Conservation (phyloP, 2,888 invertebrate genomes). For the Quadriops clusia region DNA sequence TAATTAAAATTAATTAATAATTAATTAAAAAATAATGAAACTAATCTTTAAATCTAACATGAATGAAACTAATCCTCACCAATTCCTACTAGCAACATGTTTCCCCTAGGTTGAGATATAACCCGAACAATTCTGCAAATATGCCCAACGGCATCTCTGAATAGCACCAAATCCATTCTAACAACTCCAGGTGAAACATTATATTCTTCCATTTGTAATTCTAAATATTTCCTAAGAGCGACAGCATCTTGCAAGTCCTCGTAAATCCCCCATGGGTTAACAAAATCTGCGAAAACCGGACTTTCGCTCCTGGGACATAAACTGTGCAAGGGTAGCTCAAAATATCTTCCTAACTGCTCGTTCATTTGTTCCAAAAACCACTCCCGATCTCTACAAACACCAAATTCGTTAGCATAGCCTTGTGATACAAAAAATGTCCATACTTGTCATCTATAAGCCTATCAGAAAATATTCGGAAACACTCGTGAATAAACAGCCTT, state of each 20-base stretch:
- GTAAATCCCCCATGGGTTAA: slow-evolving; percentile 64
- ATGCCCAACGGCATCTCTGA: slow-evolving; percentile 79
- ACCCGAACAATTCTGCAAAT: slow-evolving; percentile 72
- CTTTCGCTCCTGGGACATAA: slow-evolving; percentile 60
- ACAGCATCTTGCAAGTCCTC: slow-evolving; percentile 62
- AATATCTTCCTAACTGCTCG: slow-evolving; percentile 64
- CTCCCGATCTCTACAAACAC: slow-evolving; percentile 51
- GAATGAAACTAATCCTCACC: slow-evolving; percentile 33
- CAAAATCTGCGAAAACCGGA: slow-evolving; percentile 69
- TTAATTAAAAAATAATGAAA: background rate
- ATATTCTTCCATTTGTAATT: slow-evolving; percentile 57
- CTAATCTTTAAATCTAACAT: background rate
- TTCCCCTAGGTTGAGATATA: slow-evolving; percentile 71
- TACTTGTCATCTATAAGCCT: slow-evolving; percentile 66
- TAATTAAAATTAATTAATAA: background rate
- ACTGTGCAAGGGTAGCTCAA: slow-evolving; percentile 68
- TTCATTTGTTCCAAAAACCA: slow-evolving; percentile 63
- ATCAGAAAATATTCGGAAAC: slow-evolving; percentile 73
- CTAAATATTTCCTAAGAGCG: slow-evolving; percentile 43
- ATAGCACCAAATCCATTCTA: slow-evolving; percentile 71
- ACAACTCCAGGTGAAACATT: slow-evolving; percentile 68
- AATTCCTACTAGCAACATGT: slow-evolving; percentile 74
- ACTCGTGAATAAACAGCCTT: slow-evolving; percentile 78
- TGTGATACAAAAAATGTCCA: too few species aligned
- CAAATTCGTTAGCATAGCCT: slow-evolving; percentile 3